Percentiles rank a stretch among this genome's conserved stretches.
These are phyloP conservation scores for Mythimna albipuncta DNA, from an alignment of 2,888 invertebrate species.

Conservation along the genomic window DNA sequence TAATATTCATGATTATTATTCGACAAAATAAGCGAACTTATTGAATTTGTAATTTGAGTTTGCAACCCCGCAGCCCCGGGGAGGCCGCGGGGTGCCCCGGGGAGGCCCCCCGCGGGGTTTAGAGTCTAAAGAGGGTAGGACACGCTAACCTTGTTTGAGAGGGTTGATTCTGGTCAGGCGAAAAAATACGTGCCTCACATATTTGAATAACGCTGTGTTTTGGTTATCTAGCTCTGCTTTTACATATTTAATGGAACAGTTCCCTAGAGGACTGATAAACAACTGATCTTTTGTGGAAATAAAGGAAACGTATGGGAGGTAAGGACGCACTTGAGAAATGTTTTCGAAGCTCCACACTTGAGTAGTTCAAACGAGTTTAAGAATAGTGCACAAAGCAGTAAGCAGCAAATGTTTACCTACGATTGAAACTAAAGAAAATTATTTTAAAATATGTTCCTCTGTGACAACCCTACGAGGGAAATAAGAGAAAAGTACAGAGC, in stretches of 20 bases:
- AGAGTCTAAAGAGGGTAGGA: constrained; percentile 45
- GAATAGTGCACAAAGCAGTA: background rate
- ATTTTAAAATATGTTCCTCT: background rate
- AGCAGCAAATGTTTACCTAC: background rate
- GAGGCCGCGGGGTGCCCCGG: constrained; percentile 20
- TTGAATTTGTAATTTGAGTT: constrained; percentile 54
- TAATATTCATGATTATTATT: constrained; percentile 38
- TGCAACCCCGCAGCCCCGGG: constrained; percentile 33
- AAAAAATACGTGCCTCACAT: constrained; percentile 55
- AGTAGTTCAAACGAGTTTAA: background rate
- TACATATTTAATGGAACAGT: constrained; percentile 28
- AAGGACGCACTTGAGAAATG: background rate
- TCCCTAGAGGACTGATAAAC: constrained; percentile 7
- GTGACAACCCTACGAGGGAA: constrained; percentile 55
- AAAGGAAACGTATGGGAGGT: background rate
- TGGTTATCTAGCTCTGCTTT: constrained; percentile 19
- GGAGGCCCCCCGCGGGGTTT: constrained; percentile 24
- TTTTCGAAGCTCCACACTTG: background rate
- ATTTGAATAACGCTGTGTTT: constrained; percentile 49
- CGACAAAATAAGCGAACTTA: constrained; percentile 41
- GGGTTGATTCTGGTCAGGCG: constrained; percentile 49
- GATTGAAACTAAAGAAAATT: background rate
- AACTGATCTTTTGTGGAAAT: background rate
- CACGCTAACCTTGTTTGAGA: constrained; percentile 39
- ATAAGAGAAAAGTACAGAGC: constrained; percentile 48